Base-by-base conservation (phyloP, 1,140 invertebrate species). In the Pseudomyrmex dendroicus region DNA sequence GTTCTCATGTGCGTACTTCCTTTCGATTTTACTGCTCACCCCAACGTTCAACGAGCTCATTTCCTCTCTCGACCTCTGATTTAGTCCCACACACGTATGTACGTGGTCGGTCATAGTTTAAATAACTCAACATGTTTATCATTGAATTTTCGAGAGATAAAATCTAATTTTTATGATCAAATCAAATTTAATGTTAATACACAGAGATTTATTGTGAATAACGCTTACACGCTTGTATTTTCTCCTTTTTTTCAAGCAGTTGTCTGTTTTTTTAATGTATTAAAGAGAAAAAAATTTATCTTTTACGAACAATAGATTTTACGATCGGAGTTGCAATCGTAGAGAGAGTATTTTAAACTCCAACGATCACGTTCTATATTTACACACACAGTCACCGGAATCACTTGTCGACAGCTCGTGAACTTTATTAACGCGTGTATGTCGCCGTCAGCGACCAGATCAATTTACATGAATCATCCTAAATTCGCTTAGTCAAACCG, bases 1-100 rank as follows among this genome's bases (percentile, higher is more conserved):
- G 66, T 70, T 80, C 66, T 72, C 54, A 80, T 80, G 15, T n/a
- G 44, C 54, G 52, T 59, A 72, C 76, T 80, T 80, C 54, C 76
- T 78, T 78, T 78, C 35, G 20, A 25, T 70, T 78, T 78, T 70
- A 70, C 62, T 25, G 63, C 63, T 46, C 74, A 78, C 76, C 76
- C 76, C 20, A 66, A 70, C 64, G 20, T 8, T 80, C 66, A 80
- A 80, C 54, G 54, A 80, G 66, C 67, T 80, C 66, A 72, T 80
- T 80, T 80, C 76, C 76, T 80, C 66, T 66, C 76, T 72, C 64
- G 20, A 78, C 52, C 63, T 78, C 74, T 56, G 76, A 78, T 78
- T 61, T 48, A 46, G 76, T 80, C 61, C 35, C 35, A 35, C 35
- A 35, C 35, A 35, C 35, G 35, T 22, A 22, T 4, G 25, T 35